Percentiles rank a stretch among this genome's conserved stretches.
phyloP scores from a whole-genome alignment of 2,888 invertebrate genomes.

The Phengaris arion region DNA sequence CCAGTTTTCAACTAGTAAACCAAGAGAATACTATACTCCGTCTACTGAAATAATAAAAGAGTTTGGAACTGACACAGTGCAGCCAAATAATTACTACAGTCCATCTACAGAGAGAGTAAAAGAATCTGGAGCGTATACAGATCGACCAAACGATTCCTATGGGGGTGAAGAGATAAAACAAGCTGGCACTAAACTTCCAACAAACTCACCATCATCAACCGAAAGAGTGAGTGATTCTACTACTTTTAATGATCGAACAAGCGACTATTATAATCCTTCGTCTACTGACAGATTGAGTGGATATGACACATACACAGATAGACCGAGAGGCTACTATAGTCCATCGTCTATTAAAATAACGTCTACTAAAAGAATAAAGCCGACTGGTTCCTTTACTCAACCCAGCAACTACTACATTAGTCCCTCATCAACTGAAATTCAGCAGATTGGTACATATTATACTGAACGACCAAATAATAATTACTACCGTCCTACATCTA shows the following conservation, averaged over 20 bases:
- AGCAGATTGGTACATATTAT: not conserved
- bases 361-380: not conserved
- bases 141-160: no score
- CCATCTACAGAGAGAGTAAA: not conserved
- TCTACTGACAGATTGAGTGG: not conserved
- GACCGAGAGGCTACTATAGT: not conserved
- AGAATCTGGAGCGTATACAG: no score
- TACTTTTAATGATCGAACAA: slow-evolving; percentile 11
- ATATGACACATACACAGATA: not conserved
- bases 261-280: not conserved
- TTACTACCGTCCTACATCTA: not conserved
- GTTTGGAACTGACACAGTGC: not conserved
- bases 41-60: not conserved
- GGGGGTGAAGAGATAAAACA: not conserved
- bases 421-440: not conserved
- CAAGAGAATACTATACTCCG: not conserved
- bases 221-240: not conserved
- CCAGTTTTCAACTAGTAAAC: not conserved
- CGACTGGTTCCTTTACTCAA: not conserved
- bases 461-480: not conserved
- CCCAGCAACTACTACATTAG: no score
- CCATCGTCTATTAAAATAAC: not conserved
- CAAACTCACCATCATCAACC: not conserved
- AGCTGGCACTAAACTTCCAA: not conserved
- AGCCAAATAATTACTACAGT: not conserved